phyloP scores from a whole-genome alignment of 2,888 invertebrate genomes.

The Heterodera filipjevi region DNA sequence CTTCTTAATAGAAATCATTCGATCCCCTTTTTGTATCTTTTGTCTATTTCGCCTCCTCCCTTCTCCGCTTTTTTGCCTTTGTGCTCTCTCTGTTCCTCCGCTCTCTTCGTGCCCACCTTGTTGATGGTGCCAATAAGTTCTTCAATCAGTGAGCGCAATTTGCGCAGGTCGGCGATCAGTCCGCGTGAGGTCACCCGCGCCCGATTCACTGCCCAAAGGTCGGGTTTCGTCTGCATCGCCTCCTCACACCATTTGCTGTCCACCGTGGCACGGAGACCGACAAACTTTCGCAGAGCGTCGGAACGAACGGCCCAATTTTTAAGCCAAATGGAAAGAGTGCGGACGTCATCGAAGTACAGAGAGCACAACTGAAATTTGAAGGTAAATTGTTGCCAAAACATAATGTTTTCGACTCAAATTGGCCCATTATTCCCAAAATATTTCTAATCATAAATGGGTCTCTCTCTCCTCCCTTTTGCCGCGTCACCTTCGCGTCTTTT shows the following conservation, averaged over 20 bases:
- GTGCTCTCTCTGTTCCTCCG: no score
- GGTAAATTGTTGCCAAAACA: not conserved
- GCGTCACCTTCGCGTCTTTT: not conserved
- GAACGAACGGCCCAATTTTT: not conserved
- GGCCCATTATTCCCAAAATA: not conserved
- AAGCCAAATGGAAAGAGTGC: not conserved
- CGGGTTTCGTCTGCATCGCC: not conserved
- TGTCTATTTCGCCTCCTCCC: no score
- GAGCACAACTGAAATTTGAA: not conserved
- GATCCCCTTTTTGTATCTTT: no score
- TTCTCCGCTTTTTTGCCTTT: no score
- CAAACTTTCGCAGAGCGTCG: not conserved
- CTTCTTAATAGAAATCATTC: no score
- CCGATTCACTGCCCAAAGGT: slow-evolving; percentile 1
- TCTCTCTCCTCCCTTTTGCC: not conserved
- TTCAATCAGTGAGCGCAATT: not conserved
- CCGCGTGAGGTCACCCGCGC: not conserved
- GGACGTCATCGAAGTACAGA: not conserved
- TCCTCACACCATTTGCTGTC: slow-evolving; percentile 8
- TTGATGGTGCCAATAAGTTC: not conserved
- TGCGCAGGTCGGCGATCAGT: not conserved
- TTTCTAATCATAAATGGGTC: not conserved
- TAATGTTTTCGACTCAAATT: not conserved
- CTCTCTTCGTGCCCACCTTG: not conserved
- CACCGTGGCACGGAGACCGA: not conserved